Evolutionary conservation across 1,140 invertebrate species (phyloP), one percentile per base, ranked within the genome.

Genomic region (Matsumurasca onukii): DNA sequence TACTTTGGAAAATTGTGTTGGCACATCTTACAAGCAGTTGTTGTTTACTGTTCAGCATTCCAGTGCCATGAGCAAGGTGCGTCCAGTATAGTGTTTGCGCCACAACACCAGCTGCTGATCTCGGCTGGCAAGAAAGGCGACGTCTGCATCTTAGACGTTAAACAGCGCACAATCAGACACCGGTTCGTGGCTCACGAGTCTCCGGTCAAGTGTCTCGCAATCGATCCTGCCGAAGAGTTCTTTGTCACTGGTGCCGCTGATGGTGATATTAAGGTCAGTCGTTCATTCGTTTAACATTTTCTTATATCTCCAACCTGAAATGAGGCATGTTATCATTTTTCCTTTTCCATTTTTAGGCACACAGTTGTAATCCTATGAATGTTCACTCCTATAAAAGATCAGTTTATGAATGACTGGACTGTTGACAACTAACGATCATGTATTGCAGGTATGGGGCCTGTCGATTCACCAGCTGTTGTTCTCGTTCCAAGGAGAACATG

Each of bases 231-330:
- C 64, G 95, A 99, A 82, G 96, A 99, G 80, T 94, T 93, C 80
- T 98, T 98, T 80, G 95, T 95, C 9, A 97, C 97, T 66, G 98
- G 97, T 34, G 94, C 97, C 45, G 93, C 95, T n/a, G 97, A 99
- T 81, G 98, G 98, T 25, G 96, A 99, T 81, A 97, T 99, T 71
- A 99, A 99, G 88, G 97, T 98, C 5, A 27, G 55, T 51, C 9
- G n/a, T n/a, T 45, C 9, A n/a, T n/a, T 45, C 39, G n/a, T 45
- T 45, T n/a, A n/a, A n/a, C n/a, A n/a, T n/a, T n/a, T n/a, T n/a
- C n/a, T n/a, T n/a, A n/a, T n/a, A n/a, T n/a, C n/a, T n/a, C n/a
- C n/a, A n/a, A n/a, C n/a, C n/a, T n/a, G n/a, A n/a, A n/a, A n/a
- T n/a, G n/a, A n/a, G n/a, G n/a, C n/a, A n/a, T n/a, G n/a, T n/a